Base-by-base conservation (phyloP, 2,888 invertebrate genomes). In the Macrophya annulata region DNA sequence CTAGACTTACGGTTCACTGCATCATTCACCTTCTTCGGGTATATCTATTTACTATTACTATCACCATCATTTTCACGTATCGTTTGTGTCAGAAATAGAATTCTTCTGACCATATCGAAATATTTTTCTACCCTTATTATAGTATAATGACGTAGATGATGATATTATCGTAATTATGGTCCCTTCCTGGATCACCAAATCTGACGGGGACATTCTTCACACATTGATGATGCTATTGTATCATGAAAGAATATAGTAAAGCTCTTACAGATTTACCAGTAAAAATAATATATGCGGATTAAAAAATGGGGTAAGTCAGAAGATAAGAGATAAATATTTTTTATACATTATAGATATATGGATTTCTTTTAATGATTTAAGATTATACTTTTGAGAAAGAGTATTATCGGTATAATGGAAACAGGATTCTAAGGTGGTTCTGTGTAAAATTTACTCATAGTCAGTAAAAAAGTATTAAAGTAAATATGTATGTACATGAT, bases 1-100 rank as follows among this genome's bases (percentile, higher is more conserved):
- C 15, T 21, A 10, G 4, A 15, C 37, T 2, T 62, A 62, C 81
- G 62, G 81, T 62, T 81, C 81, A 81, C 81, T 43, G 81, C 21
- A 43, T 37, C 12, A 59, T 62, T 37, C 12, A 59, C 43, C n/a
- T 62, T 81, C 37, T 81, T 17, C 43, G 37, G 40, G 10, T 9
- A 9, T 55, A 31, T 31, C 31, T 31, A 31, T 31, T 2, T 31
- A n/a, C 31, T 31, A 31, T 31, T 31, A 31, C 9, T 59, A 37
- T 48, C n/a, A 21, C 21, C 45, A 9, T 40, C 40, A 40, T 25
- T 45, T 74, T 45, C 45, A 74, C n/a, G 21, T 17, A 10, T n/a
- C 25, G 40, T 43, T 21, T 43, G 51, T 55, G 51, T 21, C 31
- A 45, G 21, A 43, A 55, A 77, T 77, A 77, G 17, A 43, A 17